Evolutionary conservation across 2,113 vertebrate genomes (phyloP), one percentile per base, ranked within the genome.

Genomic region (Bufo gargarizans): DNA sequence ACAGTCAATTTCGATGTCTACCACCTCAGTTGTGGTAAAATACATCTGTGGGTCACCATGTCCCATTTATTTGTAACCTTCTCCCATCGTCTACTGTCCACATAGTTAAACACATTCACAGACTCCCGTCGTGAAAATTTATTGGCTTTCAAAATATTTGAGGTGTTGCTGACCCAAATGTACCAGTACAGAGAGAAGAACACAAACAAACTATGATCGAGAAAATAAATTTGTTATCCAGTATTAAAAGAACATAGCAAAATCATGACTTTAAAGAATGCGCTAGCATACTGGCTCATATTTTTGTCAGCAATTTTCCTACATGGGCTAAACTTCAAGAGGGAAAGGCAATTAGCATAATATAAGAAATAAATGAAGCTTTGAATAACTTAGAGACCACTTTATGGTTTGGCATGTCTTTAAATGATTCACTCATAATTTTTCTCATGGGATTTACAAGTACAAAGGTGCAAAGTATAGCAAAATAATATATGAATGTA

Each of bases 261-360:
- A 83, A 84, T 84, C 82, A 69, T 50, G 47, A 69, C 63, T 84
- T 63, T 84, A 20, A 69, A 53, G 19, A 84, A 69, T 69, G 49
- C 7, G 22, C 65, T 11, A 19, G 45, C 59, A 50, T 13, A 50
- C 45, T 59, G 33, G 13, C 22, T 47, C 58, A 12, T 85, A 50
- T 85, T 76, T 85, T 85, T 85, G 84, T 85, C 84, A 85, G 84
- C 84, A 55, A n/a, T 85, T 85, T 85, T 72, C 13, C 55, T 85
- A 74, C 69, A 76, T 58, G 20, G 58, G 69, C 33, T 19, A 72
- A 43, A 58, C 67, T 13, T 85, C n/a, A 85, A 85, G 61, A 53
- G 69, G n/a, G 71, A 85, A 76, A 45, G 55, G 33, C 59, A 74
- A 76, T 85, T 85, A 76, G 83, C 83, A 76, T 76, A 76, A 76